Percentiles rank a stretch among this genome's conserved stretches.
Evolutionary conservation across 2,888 invertebrate species (phyloP).

Genomic region (Macrosoma leucophasiata): DNA sequence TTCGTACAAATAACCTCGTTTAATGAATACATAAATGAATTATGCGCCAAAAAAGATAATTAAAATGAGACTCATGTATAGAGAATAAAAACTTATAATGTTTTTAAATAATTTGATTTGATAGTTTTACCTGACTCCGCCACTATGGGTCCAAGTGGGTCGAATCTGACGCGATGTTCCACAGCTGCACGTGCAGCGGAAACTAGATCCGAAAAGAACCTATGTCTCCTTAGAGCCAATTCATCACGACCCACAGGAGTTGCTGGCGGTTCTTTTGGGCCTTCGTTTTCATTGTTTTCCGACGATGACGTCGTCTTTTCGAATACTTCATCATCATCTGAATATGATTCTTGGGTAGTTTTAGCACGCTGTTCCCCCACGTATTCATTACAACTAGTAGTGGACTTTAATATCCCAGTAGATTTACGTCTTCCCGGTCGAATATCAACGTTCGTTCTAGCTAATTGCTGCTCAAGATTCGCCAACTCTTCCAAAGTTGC

Average conservation of each 20-base stretch:
- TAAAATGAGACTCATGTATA: not conserved
- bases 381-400: slow-evolving; percentile 52
- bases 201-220: slow-evolving; percentile 86
- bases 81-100: not conserved
- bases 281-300: slow-evolving; percentile 61
- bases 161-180: slow-evolving; percentile 85
- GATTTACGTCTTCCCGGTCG: slow-evolving; percentile 59
- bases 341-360: slow-evolving; percentile 37
- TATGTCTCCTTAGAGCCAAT: slow-evolving; percentile 83
- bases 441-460: slow-evolving; percentile 59
- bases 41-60: too few species aligned
- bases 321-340: slow-evolving; percentile 79
- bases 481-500: slow-evolving; percentile 57
- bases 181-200: slow-evolving; percentile 82
- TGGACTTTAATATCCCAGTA: slow-evolving; percentile 63
- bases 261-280: slow-evolving; percentile 81
- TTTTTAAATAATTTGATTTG: not conserved
- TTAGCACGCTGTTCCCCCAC: slow-evolving; percentile 40
- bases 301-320: slow-evolving; percentile 62
- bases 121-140: slow-evolving; percentile 74
- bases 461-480: slow-evolving; percentile 55
- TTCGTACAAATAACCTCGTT: too few species aligned
- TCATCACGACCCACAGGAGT: slow-evolving; percentile 88
- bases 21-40: too few species aligned
- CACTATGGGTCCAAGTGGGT: slow-evolving; percentile 81